Evolutionary conservation across 2,113 vertebrate species (phyloP).

Genomic region (Balaeniceps rex): DNA sequence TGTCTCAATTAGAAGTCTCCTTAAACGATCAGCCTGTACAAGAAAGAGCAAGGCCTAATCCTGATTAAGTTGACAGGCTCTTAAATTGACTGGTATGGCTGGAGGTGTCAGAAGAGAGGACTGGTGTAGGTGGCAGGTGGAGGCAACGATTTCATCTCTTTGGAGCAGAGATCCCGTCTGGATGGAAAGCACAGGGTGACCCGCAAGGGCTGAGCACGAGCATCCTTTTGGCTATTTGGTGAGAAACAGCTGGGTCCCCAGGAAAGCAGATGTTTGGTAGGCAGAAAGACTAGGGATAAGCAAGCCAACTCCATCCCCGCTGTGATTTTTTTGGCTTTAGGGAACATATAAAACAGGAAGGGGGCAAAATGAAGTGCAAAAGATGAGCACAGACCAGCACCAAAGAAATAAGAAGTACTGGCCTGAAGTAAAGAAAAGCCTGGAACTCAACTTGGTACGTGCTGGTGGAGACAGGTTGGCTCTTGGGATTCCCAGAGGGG

Average conservation of each 20-base stretch:
- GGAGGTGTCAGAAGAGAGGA: neutral
- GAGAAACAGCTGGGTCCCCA: neutral
- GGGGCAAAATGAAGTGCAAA: neutral
- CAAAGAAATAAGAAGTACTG: neutral
- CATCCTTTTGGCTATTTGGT: neutral
- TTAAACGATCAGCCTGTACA: neutral
- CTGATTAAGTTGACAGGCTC: neutral
- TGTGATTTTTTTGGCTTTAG: neutral
- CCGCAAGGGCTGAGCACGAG: fast-evolving
- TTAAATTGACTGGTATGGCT: neutral
- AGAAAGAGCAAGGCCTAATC: neutral
- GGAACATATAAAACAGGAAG: neutral
- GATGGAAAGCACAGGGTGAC: neutral
- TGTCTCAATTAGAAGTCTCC: neutral
- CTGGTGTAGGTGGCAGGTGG: neutral
- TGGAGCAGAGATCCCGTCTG: neutral
- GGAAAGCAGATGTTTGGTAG: neutral
- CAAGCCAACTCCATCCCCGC: neutral
- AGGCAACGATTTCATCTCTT: neutral
- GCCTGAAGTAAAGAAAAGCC: neutral
- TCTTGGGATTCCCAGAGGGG: neutral
- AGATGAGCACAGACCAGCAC: neutral
- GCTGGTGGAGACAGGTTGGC: neutral
- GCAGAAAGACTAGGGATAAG: neutral
- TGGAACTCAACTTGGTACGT: fast-evolving